Conservation (phyloP, 2,888 invertebrate genomes). For the Drosophila lacicola region DNA sequence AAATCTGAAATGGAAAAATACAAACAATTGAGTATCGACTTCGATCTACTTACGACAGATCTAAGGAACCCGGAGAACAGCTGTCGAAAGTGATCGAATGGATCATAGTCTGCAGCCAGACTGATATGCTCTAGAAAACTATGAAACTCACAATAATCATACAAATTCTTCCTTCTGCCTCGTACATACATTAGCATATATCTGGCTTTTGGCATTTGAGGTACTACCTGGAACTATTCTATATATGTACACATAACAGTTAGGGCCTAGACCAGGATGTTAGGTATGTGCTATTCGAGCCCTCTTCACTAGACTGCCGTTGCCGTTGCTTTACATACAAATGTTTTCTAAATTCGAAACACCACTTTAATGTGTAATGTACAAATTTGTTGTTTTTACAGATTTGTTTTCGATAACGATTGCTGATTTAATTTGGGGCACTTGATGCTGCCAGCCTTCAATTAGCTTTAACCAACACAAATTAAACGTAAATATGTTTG, state of each 20-base stretch:
- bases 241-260: neutral
- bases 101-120: no score
- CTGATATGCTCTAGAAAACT: no score
- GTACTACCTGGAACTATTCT: no score
- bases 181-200: no score
- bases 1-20: no score
- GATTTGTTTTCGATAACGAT: constrained; percentile 9
- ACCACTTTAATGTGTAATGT: constrained; percentile 1
- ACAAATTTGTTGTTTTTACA: neutral
- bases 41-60: no score
- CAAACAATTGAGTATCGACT: no score
- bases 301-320: neutral
- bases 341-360: neutral
- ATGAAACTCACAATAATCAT: no score
- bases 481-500: constrained; percentile 6
- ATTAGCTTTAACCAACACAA: constrained; percentile 46
- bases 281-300: neutral
- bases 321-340: neutral
- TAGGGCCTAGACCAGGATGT: neutral
- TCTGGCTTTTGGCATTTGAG: no score
- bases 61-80: no score
- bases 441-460: constrained; percentile 36
- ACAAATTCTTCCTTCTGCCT: no score
- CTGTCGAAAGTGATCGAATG: no score
- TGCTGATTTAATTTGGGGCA: constrained; percentile 18